Evolutionary conservation across 2,797 vertebrate genomes (phyloP), one percentile per base, ranked within the genome.

Genomic region (Eptatretus atami): DNA sequence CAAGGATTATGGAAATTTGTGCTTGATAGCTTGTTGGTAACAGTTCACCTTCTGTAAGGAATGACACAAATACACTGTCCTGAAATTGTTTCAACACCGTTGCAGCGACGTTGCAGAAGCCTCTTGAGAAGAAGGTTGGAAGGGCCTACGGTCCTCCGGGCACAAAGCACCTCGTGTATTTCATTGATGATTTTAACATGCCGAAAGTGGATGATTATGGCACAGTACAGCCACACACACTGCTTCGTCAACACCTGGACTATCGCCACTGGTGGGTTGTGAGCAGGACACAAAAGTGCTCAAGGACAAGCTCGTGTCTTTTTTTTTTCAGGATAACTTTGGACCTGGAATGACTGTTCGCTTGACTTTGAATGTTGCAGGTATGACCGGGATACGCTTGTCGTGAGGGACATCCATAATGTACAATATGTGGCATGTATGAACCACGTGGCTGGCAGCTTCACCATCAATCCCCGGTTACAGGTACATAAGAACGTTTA

Each of bases 151-250:
- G 81, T 2, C 86, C 88, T 1, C 79, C 81, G 0, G 84, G 84
- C 66, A 84, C 71, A 71, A 84, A 78, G 73, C 81, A 74, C 60
- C 80, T 95, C 0, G 71, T 94, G 68, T 95, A 86, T 73, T 93
- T 93, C 73, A 78, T 94, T 0, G 88, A 98, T 4, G 87, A 98
- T 69, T 79, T 94, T 76, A 98, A 95, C 70, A 87, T 88, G 87
- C 86, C 88, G 0, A 75, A 83, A 68, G 86, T 93, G 72, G 90
- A 98, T 0, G 64, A 76, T 1, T 98, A 87, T 0, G 86, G 86
- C 52, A 95, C 90, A 0, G 86, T 85, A 67, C 87, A 95, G 67
- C 83, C 90, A 2, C 90, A 96, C 71, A 90, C 90, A 0, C 73
- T 98, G 57, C 78, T 94, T 73, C 78, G 86, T 53, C 90, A 93